Base-by-base conservation (phyloP, 2,113 vertebrate species). In the Albula glossodonta region DNA sequence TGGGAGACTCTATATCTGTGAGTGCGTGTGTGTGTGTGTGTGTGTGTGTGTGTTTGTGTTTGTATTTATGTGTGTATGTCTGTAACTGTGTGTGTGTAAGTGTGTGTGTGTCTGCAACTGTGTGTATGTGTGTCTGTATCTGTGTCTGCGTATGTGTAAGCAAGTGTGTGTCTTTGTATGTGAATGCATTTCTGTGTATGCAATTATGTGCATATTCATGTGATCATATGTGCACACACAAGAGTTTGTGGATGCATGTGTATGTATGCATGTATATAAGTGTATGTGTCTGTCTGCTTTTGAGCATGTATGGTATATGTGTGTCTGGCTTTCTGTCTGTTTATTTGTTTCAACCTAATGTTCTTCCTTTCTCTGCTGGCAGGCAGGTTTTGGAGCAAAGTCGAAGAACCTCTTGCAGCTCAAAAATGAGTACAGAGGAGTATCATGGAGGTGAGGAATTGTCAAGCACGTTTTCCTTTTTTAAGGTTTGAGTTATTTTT, bases 1-100 rank as follows among this genome's bases (percentile, higher is more conserved):
- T 99, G 41, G 98, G 98, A 88, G 98, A 99, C 89, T 97, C 97
- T 0, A 0, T 99, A 79, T 97, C 97, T 8, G 98, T 99, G 90
- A 93, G 97, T 90, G 78, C 11, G 12, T 57, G 25, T 63, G 80
- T 83, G 50, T 66, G 7, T 19, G 22, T 22, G 17, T 15, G 48
- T 17, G 12, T 84, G n/a, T 78, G 70, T 77, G 19, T 79, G 80
- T 78, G 22, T 66, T 19, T 79, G 80, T 83, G 19, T 15, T 9
- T 48, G 60, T 81, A 22, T 82, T 19, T 81, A 57, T 88, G 56
- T 66, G 50, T 11, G 83, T 84, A 60, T 79, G 77, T 78, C 17
- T 70, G 84, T 41, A 41, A 41, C 31, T 51, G 25, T 60, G 53
- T 3, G 53, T 3, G 82, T 78, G 57, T 84, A 12, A 85, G 31